Base-by-base conservation (phyloP, 2,797 vertebrate species). In the Oreochromis mossambicus region DNA sequence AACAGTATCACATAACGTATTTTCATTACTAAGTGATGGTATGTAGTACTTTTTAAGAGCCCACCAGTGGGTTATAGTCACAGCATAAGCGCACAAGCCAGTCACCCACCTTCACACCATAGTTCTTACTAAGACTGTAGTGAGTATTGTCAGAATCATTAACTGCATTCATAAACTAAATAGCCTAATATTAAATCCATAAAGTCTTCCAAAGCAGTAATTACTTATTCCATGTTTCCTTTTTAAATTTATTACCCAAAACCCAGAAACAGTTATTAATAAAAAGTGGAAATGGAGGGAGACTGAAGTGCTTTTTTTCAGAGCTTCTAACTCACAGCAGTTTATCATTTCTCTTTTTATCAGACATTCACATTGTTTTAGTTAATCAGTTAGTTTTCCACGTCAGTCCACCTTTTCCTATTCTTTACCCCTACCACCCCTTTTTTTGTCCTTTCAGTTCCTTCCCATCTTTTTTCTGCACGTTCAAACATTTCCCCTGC, bases 81-180 rank as follows among this genome's bases (percentile, higher is more conserved):
- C 26, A 73, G 15, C 15, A 43, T 48, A 73, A 48, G 8, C 6
- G 2, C 17, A 76, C 50, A 13, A 54, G 15, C 9, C 24, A 46
- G 32, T 36, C 6, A 68, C 48, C 17, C 14, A 54, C 55, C 13
- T 52, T 70, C 13, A 50, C 29, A 12, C 32, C 32, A 19, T 4
- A 7, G 21, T 29, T 80, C 29, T 76, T 61, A 52, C 73, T 38
- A 26, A 13, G 6, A 68, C 63, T 75, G n/a, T n/a, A 34, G 10
- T 7, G 41, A 43, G 24, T 46, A 19, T 41, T 68, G 21, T 29
- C 19, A 75, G 19, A 83, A 17, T 77, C 54, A 83, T 81, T 83
- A 82, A 51, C 17, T 70, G 3, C 77, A 83, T 79, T 83, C 34
- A 87, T 77, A 73, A 83, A 83, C 15, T 79, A 78, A 86, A 86